phyloP scores from a whole-genome alignment of 2,888 invertebrate species.

The Toxonevra muliebris region DNA sequence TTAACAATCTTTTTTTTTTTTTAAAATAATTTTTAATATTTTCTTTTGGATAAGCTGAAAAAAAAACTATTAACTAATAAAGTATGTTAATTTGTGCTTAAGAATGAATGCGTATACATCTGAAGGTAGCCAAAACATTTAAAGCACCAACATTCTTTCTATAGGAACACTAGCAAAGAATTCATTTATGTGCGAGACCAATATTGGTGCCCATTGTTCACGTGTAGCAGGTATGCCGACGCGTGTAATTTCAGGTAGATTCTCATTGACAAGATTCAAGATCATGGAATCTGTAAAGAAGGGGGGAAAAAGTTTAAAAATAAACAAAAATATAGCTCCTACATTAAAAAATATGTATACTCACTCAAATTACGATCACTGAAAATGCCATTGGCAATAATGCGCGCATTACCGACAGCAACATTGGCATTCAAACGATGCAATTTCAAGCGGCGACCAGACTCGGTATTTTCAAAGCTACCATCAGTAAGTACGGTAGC shows the following conservation, averaged over 20 bases:
- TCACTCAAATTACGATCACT: conserved; percentile 60
- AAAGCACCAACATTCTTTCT: conserved; percentile 56
- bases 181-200: conserved; percentile 58
- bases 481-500: conserved; percentile 58
- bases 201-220: conserved; percentile 62
- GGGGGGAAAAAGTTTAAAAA: background rate
- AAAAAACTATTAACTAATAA: conserved; percentile 10
- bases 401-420: conserved; percentile 53
- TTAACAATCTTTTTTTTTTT: too few species aligned
- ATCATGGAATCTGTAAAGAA: conserved; percentile 57
- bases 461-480: conserved; percentile 48
- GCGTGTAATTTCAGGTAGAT: conserved; percentile 68
- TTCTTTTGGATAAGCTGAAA: background rate
- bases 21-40: too few species aligned
- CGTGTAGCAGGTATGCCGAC: conserved; percentile 66
- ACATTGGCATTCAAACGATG: conserved; percentile 58
- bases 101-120: conserved; percentile 6
- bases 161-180: conserved; percentile 63
- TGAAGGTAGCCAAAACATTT: conserved; percentile 16
- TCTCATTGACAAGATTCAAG: conserved; percentile 68
- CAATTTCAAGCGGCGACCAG: conserved; percentile 52
- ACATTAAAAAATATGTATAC: conserved; percentile 30
- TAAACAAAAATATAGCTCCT: background rate
- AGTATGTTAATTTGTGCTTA: conserved; percentile 11
- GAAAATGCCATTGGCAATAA: conserved; percentile 60